Conservation (phyloP, 2,113 vertebrate species). For the Nyctibius bracteatus region DNA sequence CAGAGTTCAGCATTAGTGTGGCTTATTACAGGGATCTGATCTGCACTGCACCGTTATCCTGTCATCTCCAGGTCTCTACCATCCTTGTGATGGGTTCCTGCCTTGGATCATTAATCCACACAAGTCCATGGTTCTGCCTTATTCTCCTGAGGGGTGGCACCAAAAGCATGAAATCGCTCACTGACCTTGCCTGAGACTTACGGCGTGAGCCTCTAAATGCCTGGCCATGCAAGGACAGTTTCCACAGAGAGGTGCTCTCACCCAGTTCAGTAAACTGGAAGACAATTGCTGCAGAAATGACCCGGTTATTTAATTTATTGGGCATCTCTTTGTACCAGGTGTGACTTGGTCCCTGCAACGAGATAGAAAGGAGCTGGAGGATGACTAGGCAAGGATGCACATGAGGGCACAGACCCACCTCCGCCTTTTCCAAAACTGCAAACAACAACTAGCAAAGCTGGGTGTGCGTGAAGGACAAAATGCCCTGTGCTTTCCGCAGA, state of each 20-base stretch:
- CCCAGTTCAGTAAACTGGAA: conserved; percentile 33
- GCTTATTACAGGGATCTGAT: not conserved
- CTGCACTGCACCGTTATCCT: fast-evolving
- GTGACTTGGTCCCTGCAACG: not conserved
- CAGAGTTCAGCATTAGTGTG: not conserved
- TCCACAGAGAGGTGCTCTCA: not conserved
- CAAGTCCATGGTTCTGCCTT: not conserved
- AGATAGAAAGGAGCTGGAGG: not conserved
- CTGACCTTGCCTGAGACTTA: conserved; percentile 2
- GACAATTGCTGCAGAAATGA: not conserved
- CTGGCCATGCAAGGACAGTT: not conserved
- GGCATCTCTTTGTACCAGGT: not conserved
- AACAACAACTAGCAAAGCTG: not conserved
- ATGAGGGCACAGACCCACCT: not conserved
- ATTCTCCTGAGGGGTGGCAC: not conserved
- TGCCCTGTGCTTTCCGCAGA: fast-evolving
- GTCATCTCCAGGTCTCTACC: not conserved
- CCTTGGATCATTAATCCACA: not conserved
- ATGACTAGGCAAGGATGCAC: not conserved
- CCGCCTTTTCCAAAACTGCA: not conserved
- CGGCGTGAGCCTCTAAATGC: not conserved
- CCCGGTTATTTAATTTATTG: not conserved
- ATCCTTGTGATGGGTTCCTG: not conserved
- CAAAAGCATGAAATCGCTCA: not conserved
- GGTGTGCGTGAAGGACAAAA: not conserved